Base-by-base conservation (phyloP, 2,888 invertebrate species). In the Athalia circularis region DNA sequence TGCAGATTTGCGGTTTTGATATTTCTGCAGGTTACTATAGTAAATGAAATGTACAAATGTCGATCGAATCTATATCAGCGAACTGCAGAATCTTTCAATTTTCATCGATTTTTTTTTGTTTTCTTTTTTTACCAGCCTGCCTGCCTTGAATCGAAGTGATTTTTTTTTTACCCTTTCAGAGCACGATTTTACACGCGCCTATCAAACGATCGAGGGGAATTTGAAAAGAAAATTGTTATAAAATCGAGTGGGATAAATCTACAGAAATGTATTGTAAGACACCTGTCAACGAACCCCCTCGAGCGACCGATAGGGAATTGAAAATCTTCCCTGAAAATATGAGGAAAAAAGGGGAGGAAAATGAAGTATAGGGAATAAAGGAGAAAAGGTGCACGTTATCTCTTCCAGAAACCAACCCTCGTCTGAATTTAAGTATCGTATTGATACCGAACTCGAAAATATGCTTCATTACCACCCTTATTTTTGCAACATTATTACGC, bases 381-480 rank as follows among this genome's bases (percentile, higher is more conserved):
- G 2, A 29, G 29, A 29, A 29, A 29, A 29, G 29, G 29, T 29
- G 29, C 29, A 29, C 29, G 29, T 29, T 29, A 29, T 65, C 9
- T n/a, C 65, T 8, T 4, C 13, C 47, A 4, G 15, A n/a, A 7
- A 65, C n/a, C 65, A 29, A 29, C 29, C 29, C 29, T 54, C 54
- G 1, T 11, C 54, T 9, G 9, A 54, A n/a, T 3, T 54, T 9
- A n/a, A 54, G n/a, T 11, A 54, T 11, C 9, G 7, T 11, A 54
- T 7, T 15, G n/a, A 5, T 52, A 29, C 29, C 15, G 50, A 29
- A 6, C 29, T 54, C 48, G 43, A 68, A 52, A 68, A 68, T 43
- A 9, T 52, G 29, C 54, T 68, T 68, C 54, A 29, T 68, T 68
- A 68, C 68, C 5, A 52, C 54, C 67, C 67, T 50, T 8, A 9